These are phyloP conservation scores for Cephus pygmeus DNA, from an alignment of 2,888 invertebrate species.

Conservation along the genomic window DNA sequence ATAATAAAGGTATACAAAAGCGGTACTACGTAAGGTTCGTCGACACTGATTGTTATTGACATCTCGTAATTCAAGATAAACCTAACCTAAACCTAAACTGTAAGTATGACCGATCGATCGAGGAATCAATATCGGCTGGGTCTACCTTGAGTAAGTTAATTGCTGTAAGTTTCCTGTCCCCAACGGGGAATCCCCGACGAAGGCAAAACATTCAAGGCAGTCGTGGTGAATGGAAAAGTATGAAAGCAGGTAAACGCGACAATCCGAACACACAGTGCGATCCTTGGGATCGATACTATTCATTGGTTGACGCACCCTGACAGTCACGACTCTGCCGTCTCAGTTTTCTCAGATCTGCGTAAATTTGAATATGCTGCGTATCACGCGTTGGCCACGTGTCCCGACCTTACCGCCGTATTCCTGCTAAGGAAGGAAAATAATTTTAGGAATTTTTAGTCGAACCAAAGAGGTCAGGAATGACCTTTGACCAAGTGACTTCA, in stretches of 20 bases:
- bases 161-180: not conserved
- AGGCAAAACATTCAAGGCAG: not conserved
- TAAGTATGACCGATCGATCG: not conserved
- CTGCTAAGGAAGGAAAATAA: not conserved
- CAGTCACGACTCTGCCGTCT: not conserved
- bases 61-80: not conserved
- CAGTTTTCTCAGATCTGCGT: not conserved
- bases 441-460: not conserved
- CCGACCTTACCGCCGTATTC: not conserved
- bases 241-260: not conserved
- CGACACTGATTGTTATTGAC: not conserved
- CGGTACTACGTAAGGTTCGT: not conserved
- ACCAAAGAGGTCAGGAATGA: not conserved
- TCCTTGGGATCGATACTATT: not conserved
- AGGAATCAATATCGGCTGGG: not conserved
- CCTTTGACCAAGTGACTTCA: not conserved
- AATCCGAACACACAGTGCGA: not conserved
- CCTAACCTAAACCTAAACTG: not conserved
- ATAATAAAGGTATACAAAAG: not conserved
- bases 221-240: not conserved
- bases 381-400: not conserved
- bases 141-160: not conserved
- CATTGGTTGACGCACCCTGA: not conserved
- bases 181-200: not conserved
- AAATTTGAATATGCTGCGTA: not conserved